Conservation (phyloP, 2,797 vertebrate species). For the Myripristis jacobus region DNA sequence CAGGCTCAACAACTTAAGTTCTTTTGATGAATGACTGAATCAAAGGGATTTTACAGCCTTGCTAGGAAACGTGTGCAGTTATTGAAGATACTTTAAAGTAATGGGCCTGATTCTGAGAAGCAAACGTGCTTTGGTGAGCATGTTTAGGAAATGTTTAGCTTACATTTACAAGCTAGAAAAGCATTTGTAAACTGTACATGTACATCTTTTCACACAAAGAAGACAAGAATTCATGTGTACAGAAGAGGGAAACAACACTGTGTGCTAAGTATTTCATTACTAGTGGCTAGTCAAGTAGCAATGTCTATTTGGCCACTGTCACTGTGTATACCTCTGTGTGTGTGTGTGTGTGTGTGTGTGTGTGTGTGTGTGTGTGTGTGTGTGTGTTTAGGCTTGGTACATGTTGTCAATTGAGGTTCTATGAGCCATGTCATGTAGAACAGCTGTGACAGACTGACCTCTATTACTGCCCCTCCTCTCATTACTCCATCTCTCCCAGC, state of each 20-base stretch:
- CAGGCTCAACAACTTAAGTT: neutral
- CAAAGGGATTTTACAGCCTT: neutral
- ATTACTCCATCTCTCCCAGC: conserved; percentile 29
- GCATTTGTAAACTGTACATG: neutral
- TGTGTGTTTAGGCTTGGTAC: conserved; percentile 21
- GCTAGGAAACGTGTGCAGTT: neutral
- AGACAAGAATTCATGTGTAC: conserved; percentile 1
- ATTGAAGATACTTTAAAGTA: neutral
- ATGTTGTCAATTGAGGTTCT: conserved; percentile 48
- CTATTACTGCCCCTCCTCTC: conserved; percentile 44
- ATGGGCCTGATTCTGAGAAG: neutral
- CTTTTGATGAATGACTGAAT: neutral
- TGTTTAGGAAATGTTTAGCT: neutral
- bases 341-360: conserved; percentile 2
- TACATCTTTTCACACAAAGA: neutral
- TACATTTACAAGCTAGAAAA: neutral
- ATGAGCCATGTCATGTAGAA: conserved; percentile 72
- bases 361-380: neutral
- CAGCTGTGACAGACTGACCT: conserved; percentile 65
- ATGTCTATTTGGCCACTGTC: neutral
- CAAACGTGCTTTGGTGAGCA: neutral
- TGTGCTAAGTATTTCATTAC: conserved; percentile 2
- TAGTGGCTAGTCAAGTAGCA: neutral
- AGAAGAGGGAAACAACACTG: neutral
- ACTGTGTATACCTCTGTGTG: neutral